phyloP scores from a whole-genome alignment of 1,140 invertebrate species.

The Mercenaria mercenaria region DNA sequence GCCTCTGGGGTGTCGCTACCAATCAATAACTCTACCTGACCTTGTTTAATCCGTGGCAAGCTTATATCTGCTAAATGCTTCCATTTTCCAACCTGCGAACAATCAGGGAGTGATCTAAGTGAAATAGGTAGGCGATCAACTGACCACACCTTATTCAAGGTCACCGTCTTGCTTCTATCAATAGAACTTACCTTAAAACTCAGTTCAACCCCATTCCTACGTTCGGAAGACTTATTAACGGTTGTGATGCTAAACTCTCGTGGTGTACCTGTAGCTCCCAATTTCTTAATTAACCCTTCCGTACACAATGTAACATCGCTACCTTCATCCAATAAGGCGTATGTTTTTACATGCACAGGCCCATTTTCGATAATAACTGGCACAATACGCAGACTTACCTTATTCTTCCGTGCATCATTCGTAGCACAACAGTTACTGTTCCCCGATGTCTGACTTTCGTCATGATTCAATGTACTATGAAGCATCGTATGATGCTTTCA shows the following conservation, averaged over 20 bases:
- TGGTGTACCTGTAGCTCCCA: neutral
- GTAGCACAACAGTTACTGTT: slow-evolving; percentile 15
- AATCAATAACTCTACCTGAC: neutral
- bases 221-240: neutral
- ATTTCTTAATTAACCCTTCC: neutral
- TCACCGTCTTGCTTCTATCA: neutral
- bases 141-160: neutral
- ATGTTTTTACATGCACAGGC: neutral
- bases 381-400: too few relatives aligned
- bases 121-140: slow-evolving; percentile 11
- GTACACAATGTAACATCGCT: neutral
- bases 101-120: neutral
- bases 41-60: neutral
- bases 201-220: neutral
- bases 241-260: neutral
- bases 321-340: neutral
- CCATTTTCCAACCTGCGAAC: slow-evolving; percentile 3
- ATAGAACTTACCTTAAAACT: neutral
- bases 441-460: too few relatives aligned
- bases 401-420: too few relatives aligned
- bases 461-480: neutral
- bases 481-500: slow-evolving; percentile 21
- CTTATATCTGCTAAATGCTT: neutral
- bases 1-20: slow-evolving; percentile 30
- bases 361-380: neutral